A percentile compares a stretch with the other conserved stretches of the same genome.
These are phyloP conservation scores for Gymnogyps californianus DNA, from an alignment of 2,113 vertebrate species.

Conservation along the genomic window DNA sequence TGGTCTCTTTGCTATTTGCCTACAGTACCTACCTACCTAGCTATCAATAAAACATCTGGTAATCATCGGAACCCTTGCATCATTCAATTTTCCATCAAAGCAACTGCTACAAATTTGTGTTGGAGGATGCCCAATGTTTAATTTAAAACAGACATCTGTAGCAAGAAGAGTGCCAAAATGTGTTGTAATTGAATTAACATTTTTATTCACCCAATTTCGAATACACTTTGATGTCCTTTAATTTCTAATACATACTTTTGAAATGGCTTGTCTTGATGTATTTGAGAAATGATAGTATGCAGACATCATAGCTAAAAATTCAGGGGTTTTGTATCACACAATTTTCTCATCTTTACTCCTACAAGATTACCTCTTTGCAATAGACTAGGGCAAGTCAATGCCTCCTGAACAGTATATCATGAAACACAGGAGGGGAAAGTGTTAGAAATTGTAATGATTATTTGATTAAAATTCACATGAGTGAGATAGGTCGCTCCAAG, in stretches of 20 bases:
- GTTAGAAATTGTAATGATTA: neutral
- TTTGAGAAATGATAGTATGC: neutral
- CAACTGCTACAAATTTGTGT: neutral
- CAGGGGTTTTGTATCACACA: neutral
- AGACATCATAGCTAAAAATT: neutral
- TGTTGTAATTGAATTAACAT: constrained; percentile 7
- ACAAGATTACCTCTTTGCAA: neutral
- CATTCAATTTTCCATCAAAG: constrained; percentile 11
- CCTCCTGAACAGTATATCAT: neutral
- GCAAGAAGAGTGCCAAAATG: neutral
- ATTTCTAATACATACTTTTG: neutral
- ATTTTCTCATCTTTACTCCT: neutral
- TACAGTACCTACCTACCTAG: neutral
- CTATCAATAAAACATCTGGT: constrained; percentile 45
- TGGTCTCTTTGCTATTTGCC: neutral
- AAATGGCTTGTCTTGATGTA: neutral
- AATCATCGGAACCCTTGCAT: constrained; percentile 18
- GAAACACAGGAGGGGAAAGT: neutral
- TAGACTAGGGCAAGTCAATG: neutral
- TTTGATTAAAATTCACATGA: neutral
- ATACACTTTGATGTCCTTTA: neutral
- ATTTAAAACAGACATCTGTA: constrained; percentile 19
- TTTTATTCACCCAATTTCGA: constrained; percentile 8
- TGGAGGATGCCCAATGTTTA: constrained; percentile 3
- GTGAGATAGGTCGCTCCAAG: neutral